Evolutionary conservation across 2,888 invertebrate genomes (phyloP).

Genomic region (Melinaea menophilus): DNA sequence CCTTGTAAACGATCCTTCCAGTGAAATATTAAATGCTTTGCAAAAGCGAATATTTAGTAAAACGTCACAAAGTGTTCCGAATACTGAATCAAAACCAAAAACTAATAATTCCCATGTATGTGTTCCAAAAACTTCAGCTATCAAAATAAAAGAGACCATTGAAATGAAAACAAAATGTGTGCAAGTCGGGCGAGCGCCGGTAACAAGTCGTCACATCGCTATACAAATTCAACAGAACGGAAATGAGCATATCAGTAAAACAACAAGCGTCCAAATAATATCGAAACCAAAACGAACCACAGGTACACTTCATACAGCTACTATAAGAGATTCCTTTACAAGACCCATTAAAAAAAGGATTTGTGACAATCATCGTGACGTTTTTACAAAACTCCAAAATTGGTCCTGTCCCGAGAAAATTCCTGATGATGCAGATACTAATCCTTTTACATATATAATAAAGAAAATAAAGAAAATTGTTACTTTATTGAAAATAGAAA

Average conservation of each 20-base stretch:
- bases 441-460: slow-evolving; percentile 35
- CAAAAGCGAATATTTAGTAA: slow-evolving; percentile 37
- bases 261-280: slow-evolving; percentile 41
- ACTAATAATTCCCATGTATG: neutral
- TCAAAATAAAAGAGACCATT: slow-evolving; percentile 15
- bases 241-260: slow-evolving; percentile 35
- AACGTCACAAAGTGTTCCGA: slow-evolving; percentile 20
- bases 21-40: slow-evolving; percentile 46
- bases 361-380: slow-evolving; percentile 48
- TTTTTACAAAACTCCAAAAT: slow-evolving; percentile 41
- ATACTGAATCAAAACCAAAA: slow-evolving; percentile 6
- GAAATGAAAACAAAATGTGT: slow-evolving; percentile 36
- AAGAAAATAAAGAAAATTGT: slow-evolving; percentile 36
- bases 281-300: slow-evolving; percentile 38
- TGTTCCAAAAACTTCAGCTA: slow-evolving; percentile 5
- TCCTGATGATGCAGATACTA: slow-evolving; percentile 13
- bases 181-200: slow-evolving; percentile 41
- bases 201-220: slow-evolving; percentile 36
- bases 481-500: slow-evolving; percentile 45
- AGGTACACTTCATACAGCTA: slow-evolving; percentile 27
- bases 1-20: slow-evolving; percentile 55
- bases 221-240: slow-evolving; percentile 40
- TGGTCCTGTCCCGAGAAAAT: slow-evolving; percentile 33
- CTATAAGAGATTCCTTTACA: slow-evolving; percentile 41
- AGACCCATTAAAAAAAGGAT: slow-evolving; percentile 38